Evolutionary conservation across 2,888 invertebrate genomes (phyloP).

Genomic region (Melieria picta): DNA sequence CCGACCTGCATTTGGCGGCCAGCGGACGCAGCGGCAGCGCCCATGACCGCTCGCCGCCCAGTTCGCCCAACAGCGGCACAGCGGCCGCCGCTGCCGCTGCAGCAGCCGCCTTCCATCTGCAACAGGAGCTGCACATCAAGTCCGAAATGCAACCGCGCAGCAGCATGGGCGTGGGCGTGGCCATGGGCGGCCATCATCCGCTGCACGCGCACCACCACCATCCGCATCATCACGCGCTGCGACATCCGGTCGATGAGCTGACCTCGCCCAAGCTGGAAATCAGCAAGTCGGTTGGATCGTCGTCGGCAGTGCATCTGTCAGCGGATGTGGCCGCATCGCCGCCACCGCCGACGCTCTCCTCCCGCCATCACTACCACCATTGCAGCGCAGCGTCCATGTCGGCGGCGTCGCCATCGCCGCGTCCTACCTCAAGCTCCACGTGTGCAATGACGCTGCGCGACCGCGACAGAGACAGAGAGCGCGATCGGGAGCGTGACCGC

Average conservation of each 20-base stretch:
- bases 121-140: conserved; percentile 61
- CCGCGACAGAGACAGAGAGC: conserved; percentile 39
- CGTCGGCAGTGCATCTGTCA: conserved; percentile 42
- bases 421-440: conserved; percentile 31
- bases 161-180: conserved; percentile 16
- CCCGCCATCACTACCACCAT: conserved; percentile 36
- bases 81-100: conserved; percentile 54
- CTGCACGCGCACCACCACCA: conserved; percentile 43
- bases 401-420: conserved; percentile 31
- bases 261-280: conserved; percentile 54
- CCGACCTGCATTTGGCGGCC: conserved; percentile 47
- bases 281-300: conserved; percentile 43
- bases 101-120: conserved; percentile 60
- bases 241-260: conserved; percentile 55
- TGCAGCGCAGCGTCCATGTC: conserved; percentile 16
- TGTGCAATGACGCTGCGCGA: conserved; percentile 37
- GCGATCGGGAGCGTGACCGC: conserved; percentile 35
- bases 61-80: conserved; percentile 51
- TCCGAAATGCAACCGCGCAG: conserved; percentile 61
- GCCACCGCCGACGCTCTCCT: conserved; percentile 38
- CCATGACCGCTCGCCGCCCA: conserved; percentile 49
- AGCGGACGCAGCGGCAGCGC: conserved; percentile 45
- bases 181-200: conserved; percentile 49
- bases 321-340: conserved; percentile 36
- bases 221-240: conserved; percentile 51